Conservation (phyloP, 2,797 vertebrate species). For the Rhabdophis nuchalis region DNA sequence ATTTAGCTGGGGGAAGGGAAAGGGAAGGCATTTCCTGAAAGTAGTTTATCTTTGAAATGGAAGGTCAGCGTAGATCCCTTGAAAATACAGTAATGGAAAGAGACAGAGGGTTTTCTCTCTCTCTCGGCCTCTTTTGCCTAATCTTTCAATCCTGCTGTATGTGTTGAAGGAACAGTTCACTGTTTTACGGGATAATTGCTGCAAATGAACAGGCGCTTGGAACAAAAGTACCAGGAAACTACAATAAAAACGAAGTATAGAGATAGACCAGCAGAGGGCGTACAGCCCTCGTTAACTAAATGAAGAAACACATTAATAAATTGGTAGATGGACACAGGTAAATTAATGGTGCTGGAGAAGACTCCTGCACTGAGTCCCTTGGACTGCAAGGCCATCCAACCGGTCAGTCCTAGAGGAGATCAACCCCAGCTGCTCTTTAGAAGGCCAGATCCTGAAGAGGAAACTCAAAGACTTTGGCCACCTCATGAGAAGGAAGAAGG, state of each 20-base stretch:
- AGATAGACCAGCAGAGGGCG: constrained; percentile 62
- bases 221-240: neutral
- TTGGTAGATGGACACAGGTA: neutral
- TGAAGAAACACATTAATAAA: constrained; percentile 47
- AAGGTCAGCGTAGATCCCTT: neutral
- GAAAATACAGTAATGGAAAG: neutral
- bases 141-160: neutral
- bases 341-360: neutral
- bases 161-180: neutral
- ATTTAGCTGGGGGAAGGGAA: neutral
- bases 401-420: too few species aligned
- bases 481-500: too few species aligned
- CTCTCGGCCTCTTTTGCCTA: neutral
- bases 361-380: too few species aligned
- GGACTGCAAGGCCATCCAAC: too few species aligned
- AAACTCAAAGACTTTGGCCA: too few species aligned
- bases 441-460: too few species aligned
- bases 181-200: neutral
- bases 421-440: too few species aligned
- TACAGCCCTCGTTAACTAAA: constrained; percentile 47
- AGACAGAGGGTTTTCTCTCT: neutral
- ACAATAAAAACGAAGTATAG: constrained; percentile 14
- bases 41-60: neutral
- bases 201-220: neutral
- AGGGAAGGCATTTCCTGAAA: neutral